Percentiles rank a stretch among this genome's conserved stretches.
Conservation (phyloP, 2,888 invertebrate species). For the Chydorus sphaericus region DNA sequence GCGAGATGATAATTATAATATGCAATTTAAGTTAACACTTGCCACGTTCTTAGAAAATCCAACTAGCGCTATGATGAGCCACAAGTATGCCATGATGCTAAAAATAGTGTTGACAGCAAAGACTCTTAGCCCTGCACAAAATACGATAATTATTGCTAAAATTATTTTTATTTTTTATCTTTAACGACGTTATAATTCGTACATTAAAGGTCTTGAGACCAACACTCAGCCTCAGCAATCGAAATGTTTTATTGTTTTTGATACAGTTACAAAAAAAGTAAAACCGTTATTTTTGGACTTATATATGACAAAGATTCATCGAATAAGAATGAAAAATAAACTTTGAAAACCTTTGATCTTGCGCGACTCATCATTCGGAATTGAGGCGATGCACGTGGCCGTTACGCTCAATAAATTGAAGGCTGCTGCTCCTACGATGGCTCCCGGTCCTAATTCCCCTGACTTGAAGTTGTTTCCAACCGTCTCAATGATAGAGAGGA, state of each 20-base stretch:
- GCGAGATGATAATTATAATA: no score
- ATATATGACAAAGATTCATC: no score
- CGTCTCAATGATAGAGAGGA: slow-evolving; percentile 38
- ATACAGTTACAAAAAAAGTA: no score
- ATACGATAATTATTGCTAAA: no score
- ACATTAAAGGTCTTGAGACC: no score
- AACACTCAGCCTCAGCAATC: no score
- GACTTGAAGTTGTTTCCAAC: slow-evolving; percentile 29
- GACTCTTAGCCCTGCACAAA: slow-evolving; percentile 24
- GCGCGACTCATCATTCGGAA: slow-evolving; percentile 31
- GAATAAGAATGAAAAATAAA: slow-evolving; percentile 1
- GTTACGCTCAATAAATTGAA: slow-evolving; percentile 39
- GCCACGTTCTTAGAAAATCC: slow-evolving; percentile 9
- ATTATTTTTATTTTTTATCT: no score
- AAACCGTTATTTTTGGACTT: no score
- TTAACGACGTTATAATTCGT: no score
- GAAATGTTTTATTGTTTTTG: no score
- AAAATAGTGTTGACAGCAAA: slow-evolving; percentile 32
- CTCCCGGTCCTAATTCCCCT: slow-evolving; percentile 38
- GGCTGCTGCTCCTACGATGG: slow-evolving; percentile 42
- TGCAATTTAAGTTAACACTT: not conserved
- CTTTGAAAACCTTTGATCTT: slow-evolving; percentile 31
- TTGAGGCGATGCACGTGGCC: slow-evolving; percentile 35
- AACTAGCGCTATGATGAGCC: slow-evolving; percentile 38
- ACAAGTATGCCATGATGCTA: slow-evolving; percentile 41